These are phyloP conservation scores for Lepus townsendii DNA, from an alignment of 2,797 vertebrate species.

Conservation along the genomic window DNA sequence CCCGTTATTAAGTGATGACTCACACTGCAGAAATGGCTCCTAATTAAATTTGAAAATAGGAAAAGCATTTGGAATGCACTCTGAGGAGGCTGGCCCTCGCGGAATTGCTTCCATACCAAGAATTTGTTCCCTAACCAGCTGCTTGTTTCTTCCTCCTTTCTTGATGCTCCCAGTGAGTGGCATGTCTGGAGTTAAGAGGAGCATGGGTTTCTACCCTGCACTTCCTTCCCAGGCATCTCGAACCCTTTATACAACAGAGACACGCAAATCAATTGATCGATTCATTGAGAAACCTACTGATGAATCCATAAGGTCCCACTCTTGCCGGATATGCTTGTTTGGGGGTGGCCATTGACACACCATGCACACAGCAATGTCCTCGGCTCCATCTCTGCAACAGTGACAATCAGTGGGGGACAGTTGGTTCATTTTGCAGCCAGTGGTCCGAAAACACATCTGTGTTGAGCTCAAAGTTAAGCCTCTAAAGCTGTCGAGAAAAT, in stretches of 20 bases:
- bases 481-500: neutral
- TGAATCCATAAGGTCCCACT: neutral
- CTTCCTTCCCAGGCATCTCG: constrained; percentile 1
- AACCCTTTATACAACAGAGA: neutral
- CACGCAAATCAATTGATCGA: neutral
- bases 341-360: neutral
- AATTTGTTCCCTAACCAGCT: constrained; percentile 76
- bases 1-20: constrained; percentile 79
- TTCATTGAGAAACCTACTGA: neutral
- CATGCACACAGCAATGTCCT: neutral
- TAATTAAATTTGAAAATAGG: constrained; percentile 79
- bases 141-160: neutral
- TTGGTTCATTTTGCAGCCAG: neutral
- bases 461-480: constrained; percentile 36
- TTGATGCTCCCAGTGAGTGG: constrained; percentile 46
- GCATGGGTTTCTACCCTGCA: neutral
- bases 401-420: neutral
- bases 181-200: neutral
- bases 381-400: neutral
- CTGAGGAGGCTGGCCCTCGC: constrained; percentile 64
- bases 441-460: constrained; percentile 38
- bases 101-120: constrained; percentile 82
- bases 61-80: constrained; percentile 78
- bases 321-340: neutral
- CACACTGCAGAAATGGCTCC: constrained; percentile 63